These are phyloP conservation scores for Paratrypauchen microcephalus DNA, from an alignment of 2,797 vertebrate genomes.

Conservation along the genomic window DNA sequence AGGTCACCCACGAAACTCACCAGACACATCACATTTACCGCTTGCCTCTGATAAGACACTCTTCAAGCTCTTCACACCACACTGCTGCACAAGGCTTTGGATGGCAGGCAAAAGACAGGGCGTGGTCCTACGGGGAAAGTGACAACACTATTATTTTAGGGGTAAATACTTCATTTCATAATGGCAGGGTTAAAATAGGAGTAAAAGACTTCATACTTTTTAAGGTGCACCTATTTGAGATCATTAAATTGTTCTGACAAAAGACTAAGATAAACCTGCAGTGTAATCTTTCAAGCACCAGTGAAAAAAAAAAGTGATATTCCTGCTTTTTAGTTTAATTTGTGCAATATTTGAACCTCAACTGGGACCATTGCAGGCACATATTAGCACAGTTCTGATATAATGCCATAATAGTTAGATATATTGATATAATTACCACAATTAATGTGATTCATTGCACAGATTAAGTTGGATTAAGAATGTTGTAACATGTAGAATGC, in stretches of 20 bases:
- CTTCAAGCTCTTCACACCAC: slow-evolving; percentile 42
- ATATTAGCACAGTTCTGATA: no score
- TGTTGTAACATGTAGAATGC: neutral
- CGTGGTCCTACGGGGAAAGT: neutral
- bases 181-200: neutral
- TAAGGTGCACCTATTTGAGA: no score
- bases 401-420: no score
- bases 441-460: neutral
- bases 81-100: neutral
- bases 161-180: neutral
- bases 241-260: no score
- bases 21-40: slow-evolving; percentile 76
- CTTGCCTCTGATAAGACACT: slow-evolving; percentile 73
- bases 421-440: neutral
- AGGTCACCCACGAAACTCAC: slow-evolving; percentile 72
- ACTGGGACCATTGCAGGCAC: no score
- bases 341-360: neutral
- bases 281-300: neutral
- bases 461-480: neutral
- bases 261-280: neutral
- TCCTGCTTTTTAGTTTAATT: no score
- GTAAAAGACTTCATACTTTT: no score
- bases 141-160: neutral
- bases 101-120: neutral
- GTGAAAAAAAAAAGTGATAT: neutral